Evolutionary conservation across 2,797 vertebrate species (phyloP).

Genomic region (Myioborus melanocephalus): DNA sequence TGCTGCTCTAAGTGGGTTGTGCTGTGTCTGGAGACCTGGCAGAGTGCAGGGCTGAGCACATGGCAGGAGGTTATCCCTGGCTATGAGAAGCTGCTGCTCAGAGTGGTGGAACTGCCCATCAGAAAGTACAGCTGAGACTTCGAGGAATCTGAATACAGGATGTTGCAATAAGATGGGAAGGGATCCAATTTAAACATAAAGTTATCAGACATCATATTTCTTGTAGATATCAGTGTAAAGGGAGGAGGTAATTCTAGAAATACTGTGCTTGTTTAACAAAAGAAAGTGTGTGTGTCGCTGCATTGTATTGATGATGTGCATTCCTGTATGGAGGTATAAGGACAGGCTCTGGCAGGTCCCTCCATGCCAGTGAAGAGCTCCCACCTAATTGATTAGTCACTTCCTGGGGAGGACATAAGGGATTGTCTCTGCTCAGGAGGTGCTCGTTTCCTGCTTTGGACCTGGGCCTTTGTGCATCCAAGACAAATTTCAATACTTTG

Average conservation of each 20-base stretch:
- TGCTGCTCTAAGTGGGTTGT: fast-evolving
- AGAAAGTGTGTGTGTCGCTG: fast-evolving
- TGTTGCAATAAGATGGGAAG: background rate
- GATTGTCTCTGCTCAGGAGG: background rate
- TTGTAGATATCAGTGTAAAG: background rate
- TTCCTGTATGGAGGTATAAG: background rate
- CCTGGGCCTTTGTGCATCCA: background rate
- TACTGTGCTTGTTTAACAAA: background rate
- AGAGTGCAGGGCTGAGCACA: background rate
- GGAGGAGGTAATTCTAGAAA: background rate
- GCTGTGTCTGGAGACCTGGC: background rate
- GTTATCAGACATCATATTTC: background rate
- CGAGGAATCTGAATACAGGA: background rate
- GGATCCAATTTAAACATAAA: background rate
- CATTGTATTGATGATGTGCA: fast-evolving
- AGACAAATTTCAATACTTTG: background rate
- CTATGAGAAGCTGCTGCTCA: background rate
- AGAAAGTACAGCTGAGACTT: background rate
- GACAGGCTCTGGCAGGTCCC: background rate
- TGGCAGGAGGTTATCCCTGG: background rate
- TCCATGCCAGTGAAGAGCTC: background rate
- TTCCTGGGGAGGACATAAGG: background rate
- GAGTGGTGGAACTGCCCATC: background rate
- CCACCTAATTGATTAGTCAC: background rate
- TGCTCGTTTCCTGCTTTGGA: fast-evolving